A percentile compares a stretch with the other conserved stretches of the same genome.
These are phyloP conservation scores for Camptogramma bilineatum DNA, from an alignment of 2,888 invertebrate species.

Conservation along the genomic window DNA sequence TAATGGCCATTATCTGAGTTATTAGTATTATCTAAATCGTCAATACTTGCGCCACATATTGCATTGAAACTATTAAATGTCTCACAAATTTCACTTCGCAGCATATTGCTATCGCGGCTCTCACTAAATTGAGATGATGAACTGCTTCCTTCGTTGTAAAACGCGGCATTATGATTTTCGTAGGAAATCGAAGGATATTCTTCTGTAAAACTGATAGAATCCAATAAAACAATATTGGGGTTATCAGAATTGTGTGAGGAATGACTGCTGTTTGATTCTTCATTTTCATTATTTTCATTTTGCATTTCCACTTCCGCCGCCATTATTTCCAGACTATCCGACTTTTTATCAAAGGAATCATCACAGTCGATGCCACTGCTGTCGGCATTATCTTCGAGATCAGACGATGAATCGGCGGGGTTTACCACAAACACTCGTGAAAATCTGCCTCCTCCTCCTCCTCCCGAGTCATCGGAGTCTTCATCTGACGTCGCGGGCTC, in stretches of 20 bases:
- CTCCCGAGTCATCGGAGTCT: slow-evolving; percentile 83
- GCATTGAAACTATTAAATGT: slow-evolving; percentile 78
- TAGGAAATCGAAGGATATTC: slow-evolving; percentile 66
- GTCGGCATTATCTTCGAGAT: slow-evolving; percentile 86
- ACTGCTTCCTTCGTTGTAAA: slow-evolving; percentile 54
- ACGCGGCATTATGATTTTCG: slow-evolving; percentile 60
- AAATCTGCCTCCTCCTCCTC: slow-evolving; percentile 85
- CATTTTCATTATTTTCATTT: slow-evolving; percentile 60
- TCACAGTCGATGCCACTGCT: slow-evolving; percentile 87
- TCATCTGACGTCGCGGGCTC: slow-evolving; percentile 81
- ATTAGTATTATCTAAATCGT: slow-evolving; percentile 66
- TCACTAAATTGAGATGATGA: slow-evolving; percentile 64
- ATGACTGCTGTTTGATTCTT: slow-evolving; percentile 56
- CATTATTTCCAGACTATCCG: slow-evolving; percentile 74
- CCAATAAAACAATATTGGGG: slow-evolving; percentile 67
- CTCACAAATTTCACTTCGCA: slow-evolving; percentile 77
- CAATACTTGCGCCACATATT: slow-evolving; percentile 66
- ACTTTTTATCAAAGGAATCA: slow-evolving; percentile 86
- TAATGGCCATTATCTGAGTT: slow-evolving; percentile 64
- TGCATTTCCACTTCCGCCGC: slow-evolving; percentile 62
- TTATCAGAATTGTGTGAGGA: slow-evolving; percentile 56
- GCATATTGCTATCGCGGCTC: slow-evolving; percentile 77
- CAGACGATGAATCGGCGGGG: slow-evolving; percentile 86
- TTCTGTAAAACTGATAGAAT: slow-evolving; percentile 71
- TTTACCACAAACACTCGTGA: slow-evolving; percentile 89